Percentiles rank a stretch among this genome's conserved stretches.
Conservation (phyloP, 1,140 invertebrate species). For the Lepidurus arcticus region DNA sequence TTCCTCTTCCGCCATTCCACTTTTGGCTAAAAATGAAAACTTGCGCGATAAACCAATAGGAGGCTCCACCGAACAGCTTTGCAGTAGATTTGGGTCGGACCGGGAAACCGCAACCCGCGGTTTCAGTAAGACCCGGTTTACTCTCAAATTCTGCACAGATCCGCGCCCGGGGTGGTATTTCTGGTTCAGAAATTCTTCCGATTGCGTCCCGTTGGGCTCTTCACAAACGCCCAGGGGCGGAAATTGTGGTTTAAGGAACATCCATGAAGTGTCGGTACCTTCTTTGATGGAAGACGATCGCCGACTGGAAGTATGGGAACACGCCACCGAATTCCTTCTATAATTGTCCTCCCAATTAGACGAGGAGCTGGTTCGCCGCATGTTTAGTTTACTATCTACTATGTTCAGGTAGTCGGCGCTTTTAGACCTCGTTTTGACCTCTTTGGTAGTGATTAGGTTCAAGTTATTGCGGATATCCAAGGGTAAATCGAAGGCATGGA, state of each 20-base stretch:
- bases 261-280: constrained; percentile 34
- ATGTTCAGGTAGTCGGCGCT: constrained; percentile 5
- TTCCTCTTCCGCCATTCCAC: not conserved
- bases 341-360: not conserved
- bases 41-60: not conserved
- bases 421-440: not conserved
- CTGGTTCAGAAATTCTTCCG: not conserved
- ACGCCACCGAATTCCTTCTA: not conserved
- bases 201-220: not conserved
- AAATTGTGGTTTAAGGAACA: constrained; percentile 23
- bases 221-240: not conserved
- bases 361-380: constrained; percentile 7
- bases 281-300: constrained; percentile 27
- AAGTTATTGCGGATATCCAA: not conserved
- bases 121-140: not conserved
- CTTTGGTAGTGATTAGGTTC: constrained; percentile 14
- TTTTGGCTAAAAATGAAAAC: not conserved
- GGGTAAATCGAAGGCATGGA: not conserved
- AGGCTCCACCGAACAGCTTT: not conserved
- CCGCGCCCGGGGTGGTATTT: not conserved
- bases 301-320: constrained; percentile 5
- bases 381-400: not conserved
- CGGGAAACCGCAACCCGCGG: not conserved
- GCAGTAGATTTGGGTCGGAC: constrained; percentile 2
- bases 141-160: not conserved